Evolutionary conservation across 2,888 invertebrate species (phyloP), one percentile per base, ranked within the genome.

Genomic region (Pelosia muscerda): DNA sequence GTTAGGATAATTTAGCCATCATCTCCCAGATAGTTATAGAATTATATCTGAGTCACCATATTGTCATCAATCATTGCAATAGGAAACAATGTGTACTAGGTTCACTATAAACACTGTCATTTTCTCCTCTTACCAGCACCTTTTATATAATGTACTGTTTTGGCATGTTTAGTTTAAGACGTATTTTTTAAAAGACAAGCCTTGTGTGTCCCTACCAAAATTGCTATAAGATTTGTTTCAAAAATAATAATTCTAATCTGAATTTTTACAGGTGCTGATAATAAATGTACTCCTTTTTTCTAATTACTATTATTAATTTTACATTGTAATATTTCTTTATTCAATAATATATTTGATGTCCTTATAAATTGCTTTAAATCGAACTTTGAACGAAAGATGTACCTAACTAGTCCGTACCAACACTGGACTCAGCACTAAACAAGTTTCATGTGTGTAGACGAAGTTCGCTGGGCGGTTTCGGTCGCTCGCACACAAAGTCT

Each of bases 391-490:
- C 13, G 0, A 23, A 54, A 54, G 13, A 23, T 54, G 13, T 28
- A 26, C 11, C 11, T 49, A 9, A 34, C 15, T 25, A 25, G 8
- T n/a, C 25, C 13, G 8, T n/a, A 25, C 34, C 15, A 11, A 19
- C 3, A 56, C 13, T 38, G 9, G 9, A n/a, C 4, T 73, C 38
- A 19, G 13, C 63, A 53, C 54, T 64, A 38, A 71, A 63, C 63
- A 55, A 58, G 55, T 55, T 65, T 57, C 34, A 53, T 66, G 61
- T 82, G 88, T 91, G 60, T 95, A 98, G 98, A 91, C 97, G 98
- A 84, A 97, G 98, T 78, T 98, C 98, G 64, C 96, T 98, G 84
- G 98, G 98, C 78, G 97, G 98, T 34, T 97, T 97, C 91, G 98
- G 97, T 85, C 96, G 98, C 67, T 96, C 97, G 75, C 95, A 96